Percentiles rank a stretch among this genome's conserved stretches.
phyloP scores from a whole-genome alignment of 2,888 invertebrate species.

The Melipona beecheii region DNA sequence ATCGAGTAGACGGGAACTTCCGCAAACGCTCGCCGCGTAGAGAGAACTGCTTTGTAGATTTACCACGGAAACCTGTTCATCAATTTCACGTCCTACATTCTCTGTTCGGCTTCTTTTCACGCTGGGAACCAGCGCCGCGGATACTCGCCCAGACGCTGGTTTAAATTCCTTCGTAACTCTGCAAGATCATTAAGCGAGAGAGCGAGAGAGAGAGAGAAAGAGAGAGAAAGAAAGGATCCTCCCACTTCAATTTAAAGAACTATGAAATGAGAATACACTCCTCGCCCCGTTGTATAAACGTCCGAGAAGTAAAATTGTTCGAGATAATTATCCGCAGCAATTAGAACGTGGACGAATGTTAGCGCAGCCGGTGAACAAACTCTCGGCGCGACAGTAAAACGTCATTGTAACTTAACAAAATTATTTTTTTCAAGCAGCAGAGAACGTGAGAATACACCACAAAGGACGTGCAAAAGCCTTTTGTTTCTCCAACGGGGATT shows the following conservation, averaged over 20 bases:
- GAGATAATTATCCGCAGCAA: slow-evolving; percentile 58
- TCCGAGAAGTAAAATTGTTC: slow-evolving; percentile 53
- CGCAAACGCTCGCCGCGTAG: background rate
- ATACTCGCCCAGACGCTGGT: slow-evolving; percentile 21
- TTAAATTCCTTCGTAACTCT: slow-evolving; percentile 42
- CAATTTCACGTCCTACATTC: slow-evolving; percentile 40
- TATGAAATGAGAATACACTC: slow-evolving; percentile 57
- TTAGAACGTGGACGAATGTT: slow-evolving; percentile 38
- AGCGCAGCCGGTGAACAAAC: background rate
- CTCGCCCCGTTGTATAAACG: slow-evolving; percentile 39
- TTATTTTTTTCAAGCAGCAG: slow-evolving; percentile 23
- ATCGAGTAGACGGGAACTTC: slow-evolving; percentile 19
- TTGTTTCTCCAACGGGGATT: background rate
- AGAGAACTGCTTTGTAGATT: slow-evolving; percentile 18
- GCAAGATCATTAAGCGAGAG: slow-evolving; percentile 44
- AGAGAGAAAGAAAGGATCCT: slow-evolving; percentile 19
- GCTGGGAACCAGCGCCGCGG: slow-evolving; percentile 7
- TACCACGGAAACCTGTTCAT: slow-evolving; percentile 42
- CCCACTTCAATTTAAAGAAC: slow-evolving; percentile 44
- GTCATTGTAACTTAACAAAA: slow-evolving; percentile 16
- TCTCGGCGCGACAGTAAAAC: slow-evolving; percentile 1
- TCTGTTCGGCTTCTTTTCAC: slow-evolving; percentile 18
- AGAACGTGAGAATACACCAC: background rate
- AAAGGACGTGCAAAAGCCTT: background rate
- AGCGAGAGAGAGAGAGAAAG: too few relatives aligned